Base-by-base conservation (phyloP, 2,113 vertebrate species). In the Diphyllodes magnificus region DNA sequence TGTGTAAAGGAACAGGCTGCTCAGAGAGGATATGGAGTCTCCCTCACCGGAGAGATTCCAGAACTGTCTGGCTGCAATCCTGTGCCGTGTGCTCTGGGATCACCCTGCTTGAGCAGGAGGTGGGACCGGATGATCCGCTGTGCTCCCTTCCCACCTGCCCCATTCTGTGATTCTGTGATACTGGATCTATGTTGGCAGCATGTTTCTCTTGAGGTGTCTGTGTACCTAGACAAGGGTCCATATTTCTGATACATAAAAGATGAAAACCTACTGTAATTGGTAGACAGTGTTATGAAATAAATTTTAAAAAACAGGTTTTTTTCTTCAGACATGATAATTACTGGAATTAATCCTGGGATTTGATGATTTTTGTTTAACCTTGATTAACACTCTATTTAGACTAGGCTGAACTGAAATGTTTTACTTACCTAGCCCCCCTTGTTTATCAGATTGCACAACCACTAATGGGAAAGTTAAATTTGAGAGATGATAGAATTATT, bases 81-180 rank as follows among this genome's bases (percentile, higher is more conserved):
- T 51, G 45, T 33, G 63, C 27, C 21, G 2, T 23, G 37, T 37
- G 63, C 45, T 33, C 53, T 45, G 63, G 54, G 45, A 13, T 60
- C 63, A 19, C 33, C 45, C 54, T 69, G 53, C 54, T 15, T 15
- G 45, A 37, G 39, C 45, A 45, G 15, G 53, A 51, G 33, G 22
- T 31, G n/a, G 22, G 37, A 23, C 27, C 0, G 3, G 45, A 28
- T 2, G 4, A 60, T 31, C 28, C 0, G 0, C 45, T 77, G 37
- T 31, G 44, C 27, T 51, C 63, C 27, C 18, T 15, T 23, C 54
- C 64, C 53, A 5, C 18, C 54, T 20, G 23, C 30, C 23, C n/a
- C 3, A 1, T 27, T 68, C 31, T 21, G n/a, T 19, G n/a, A 56
- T 23, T 47, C 50, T 30, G 35, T 42, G 37, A 23, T 3, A 15